Evolutionary conservation across 2,797 vertebrate species (phyloP).

Genomic region (Sylvia borin): DNA sequence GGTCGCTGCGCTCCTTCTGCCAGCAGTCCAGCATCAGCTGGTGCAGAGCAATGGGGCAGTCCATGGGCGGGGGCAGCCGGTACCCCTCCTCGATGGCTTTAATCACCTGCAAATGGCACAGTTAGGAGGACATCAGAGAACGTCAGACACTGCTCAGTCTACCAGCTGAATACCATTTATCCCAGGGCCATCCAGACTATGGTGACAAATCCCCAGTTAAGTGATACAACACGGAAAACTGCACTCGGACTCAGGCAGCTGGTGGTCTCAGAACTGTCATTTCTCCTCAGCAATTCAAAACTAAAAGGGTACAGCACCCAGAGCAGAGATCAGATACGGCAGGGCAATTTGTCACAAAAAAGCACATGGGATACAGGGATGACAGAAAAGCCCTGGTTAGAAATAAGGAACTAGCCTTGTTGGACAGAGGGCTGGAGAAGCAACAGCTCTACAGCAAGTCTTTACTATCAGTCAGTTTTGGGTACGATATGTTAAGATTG

Average conservation of each 20-base stretch:
- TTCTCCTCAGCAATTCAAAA: conserved; percentile 4
- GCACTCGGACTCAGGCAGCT: neutral
- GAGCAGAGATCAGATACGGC: neutral
- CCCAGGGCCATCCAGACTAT: neutral
- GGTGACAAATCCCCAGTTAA: conserved; percentile 4
- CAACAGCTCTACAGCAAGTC: neutral
- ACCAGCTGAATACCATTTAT: neutral
- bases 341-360: neutral
- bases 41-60: conserved; percentile 94
- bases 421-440: neutral
- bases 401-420: neutral
- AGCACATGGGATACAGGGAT: neutral
- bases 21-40: conserved; percentile 99
- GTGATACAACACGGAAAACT: neutral
- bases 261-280: neutral
- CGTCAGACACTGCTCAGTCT: neutral
- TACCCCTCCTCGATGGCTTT: conserved; percentile 98
- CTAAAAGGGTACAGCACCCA: neutral
- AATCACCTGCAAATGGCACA: conserved; percentile 85
- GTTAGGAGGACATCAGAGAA: neutral
- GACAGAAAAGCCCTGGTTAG: neutral
- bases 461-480: neutral
- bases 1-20: conserved; percentile 94
- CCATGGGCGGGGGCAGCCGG: conserved; percentile 95
- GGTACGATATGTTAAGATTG: neutral